A percentile compares a stretch with the other conserved stretches of the same genome.
These are phyloP conservation scores for Camponotus pennsylvanicus DNA, from an alignment of 1,140 invertebrate genomes.

Conservation along the genomic window DNA sequence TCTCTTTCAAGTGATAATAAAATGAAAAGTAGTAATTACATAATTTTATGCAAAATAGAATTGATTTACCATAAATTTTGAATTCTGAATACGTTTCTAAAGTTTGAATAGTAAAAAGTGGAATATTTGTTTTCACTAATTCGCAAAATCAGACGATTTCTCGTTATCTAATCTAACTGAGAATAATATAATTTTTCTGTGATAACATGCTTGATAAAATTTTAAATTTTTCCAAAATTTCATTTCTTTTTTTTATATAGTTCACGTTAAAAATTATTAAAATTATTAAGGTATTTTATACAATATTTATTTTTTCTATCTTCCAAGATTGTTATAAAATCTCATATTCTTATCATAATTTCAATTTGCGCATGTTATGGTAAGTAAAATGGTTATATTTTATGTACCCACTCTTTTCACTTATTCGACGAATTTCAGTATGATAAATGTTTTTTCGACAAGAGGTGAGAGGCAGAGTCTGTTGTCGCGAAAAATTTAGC, in stretches of 20 bases:
- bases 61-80: background rate
- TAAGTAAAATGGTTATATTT: constrained; percentile 68
- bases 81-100: background rate
- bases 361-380: constrained; percentile 47
- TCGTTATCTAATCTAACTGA: background rate
- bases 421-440: constrained; percentile 34
- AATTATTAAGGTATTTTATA: background rate
- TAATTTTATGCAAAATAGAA: constrained; percentile 18
- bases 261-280: background rate
- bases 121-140: constrained; percentile 14
- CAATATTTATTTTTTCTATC: background rate
- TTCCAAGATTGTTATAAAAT: background rate
- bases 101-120: constrained; percentile 8
- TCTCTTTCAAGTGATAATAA: constrained; percentile 25
- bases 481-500: constrained; percentile 75
- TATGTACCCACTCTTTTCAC: constrained; percentile 42
- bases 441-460: constrained; percentile 73
- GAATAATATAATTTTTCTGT: background rate
- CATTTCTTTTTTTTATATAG: background rate
- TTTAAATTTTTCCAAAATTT: background rate
- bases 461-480: constrained; percentile 34
- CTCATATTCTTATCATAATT: constrained; percentile 50
- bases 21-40: constrained; percentile 34
- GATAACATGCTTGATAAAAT: background rate
- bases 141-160: background rate